These are phyloP conservation scores for Clostera curtula DNA, from an alignment of 2,888 invertebrate species.

Conservation along the genomic window DNA sequence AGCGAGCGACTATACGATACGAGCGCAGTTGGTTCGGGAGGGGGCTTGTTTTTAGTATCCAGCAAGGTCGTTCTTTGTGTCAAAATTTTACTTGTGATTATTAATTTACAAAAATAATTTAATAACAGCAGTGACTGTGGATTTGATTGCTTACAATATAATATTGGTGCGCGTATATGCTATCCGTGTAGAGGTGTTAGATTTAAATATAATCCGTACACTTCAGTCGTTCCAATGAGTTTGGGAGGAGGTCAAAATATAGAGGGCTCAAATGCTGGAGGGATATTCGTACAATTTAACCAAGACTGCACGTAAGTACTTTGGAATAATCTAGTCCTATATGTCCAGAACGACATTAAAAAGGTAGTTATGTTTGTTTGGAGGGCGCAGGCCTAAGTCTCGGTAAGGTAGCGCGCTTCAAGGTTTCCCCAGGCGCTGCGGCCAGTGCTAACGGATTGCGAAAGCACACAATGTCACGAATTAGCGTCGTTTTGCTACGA, in stretches of 20 bases:
- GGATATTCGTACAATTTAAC: constrained; percentile 97
- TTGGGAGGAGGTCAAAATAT: constrained; percentile 82
- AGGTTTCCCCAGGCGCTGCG: constrained; percentile 15
- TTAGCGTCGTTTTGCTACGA: constrained; percentile 27
- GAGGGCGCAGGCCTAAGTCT: not conserved
- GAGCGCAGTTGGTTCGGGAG: constrained; percentile 40
- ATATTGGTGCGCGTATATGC: constrained; percentile 52
- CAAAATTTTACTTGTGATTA: constrained; percentile 65
- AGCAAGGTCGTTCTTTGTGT: constrained; percentile 81
- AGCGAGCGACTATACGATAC: constrained; percentile 1
- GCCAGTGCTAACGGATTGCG: constrained; percentile 29
- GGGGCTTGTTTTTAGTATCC: constrained; percentile 65
- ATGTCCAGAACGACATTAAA: too few relatives aligned
- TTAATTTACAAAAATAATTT: constrained; percentile 53
- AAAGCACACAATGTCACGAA: constrained; percentile 36
- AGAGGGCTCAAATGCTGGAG: constrained; percentile 86
- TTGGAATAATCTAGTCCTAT: too few relatives aligned
- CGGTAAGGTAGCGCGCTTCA: constrained; percentile 8
- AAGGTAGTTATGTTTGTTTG: constrained; percentile 3
- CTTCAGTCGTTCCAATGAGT: constrained; percentile 85
- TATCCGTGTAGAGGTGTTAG: constrained; percentile 43
- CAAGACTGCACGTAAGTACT: constrained; percentile 97
- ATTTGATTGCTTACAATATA: constrained; percentile 47
- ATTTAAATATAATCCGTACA: constrained; percentile 45
- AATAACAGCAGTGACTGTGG: constrained; percentile 50